These are phyloP conservation scores for Stenichneumon culpator DNA, from an alignment of 2,888 invertebrate species.

Conservation along the genomic window DNA sequence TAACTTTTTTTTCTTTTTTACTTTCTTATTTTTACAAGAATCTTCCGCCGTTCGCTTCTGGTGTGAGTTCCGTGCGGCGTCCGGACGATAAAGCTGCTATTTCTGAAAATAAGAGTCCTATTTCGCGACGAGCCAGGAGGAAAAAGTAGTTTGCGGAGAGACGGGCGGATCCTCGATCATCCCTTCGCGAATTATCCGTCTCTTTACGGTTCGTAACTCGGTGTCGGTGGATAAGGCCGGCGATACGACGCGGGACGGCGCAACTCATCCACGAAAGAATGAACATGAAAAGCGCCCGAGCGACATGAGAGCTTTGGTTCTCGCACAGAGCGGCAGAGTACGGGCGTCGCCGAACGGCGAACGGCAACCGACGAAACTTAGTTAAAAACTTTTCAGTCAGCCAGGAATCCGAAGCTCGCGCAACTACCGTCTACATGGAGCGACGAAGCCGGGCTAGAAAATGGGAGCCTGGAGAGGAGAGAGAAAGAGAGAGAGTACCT, in stretches of 20 bases:
- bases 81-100: constrained; percentile 4
- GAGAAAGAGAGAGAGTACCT: constrained; percentile 47
- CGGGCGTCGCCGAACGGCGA: constrained; percentile 49
- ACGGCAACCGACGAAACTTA: constrained; percentile 80
- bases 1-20: not conserved
- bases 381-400: constrained; percentile 84
- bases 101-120: constrained; percentile 17
- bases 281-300: constrained; percentile 77
- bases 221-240: constrained; percentile 35
- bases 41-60: not conserved
- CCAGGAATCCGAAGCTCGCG: constrained; percentile 80
- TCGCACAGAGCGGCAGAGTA: not conserved
- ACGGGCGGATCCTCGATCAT: constrained; percentile 46
- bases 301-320: constrained; percentile 70
- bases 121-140: constrained; percentile 13
- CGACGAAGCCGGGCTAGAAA: constrained; percentile 67
- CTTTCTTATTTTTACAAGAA: not conserved
- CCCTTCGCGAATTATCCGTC: constrained; percentile 49
- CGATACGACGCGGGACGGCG: constrained; percentile 42
- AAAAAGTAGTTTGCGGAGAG: constrained; percentile 36
- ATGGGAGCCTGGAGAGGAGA: constrained; percentile 17
- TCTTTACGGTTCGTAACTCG: constrained; percentile 62
- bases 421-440: constrained; percentile 64
- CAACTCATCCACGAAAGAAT: constrained; percentile 77
- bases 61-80: not conserved